Evolutionary conservation across 92 coral and sea anemone species (phyloP), one percentile per base, ranked within the genome.

Genomic region (Virgularia gustaviana): DNA sequence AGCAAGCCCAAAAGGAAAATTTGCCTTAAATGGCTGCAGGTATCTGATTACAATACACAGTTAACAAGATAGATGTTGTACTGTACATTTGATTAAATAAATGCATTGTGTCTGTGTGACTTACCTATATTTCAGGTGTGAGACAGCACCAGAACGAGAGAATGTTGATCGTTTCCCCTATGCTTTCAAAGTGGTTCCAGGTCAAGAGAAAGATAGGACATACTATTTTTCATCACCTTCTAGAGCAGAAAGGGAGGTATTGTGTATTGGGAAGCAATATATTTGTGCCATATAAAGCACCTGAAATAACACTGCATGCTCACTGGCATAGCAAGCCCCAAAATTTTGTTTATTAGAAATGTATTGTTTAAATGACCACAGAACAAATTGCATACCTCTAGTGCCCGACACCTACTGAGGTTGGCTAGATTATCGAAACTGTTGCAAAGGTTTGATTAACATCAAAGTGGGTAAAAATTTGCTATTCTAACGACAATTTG

Each of bases 1-100:
- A 25, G 51, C 73, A 57, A 49, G 55, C 27, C 90, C 98, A 39
- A 78, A 83, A 39, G 98, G 98, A 27, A 86, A 92, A 47, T 92
- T 92, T 79, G 85, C 96, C 11, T 85, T 92, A 16, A 80, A 92
- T 85, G 98, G 98, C 42, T 92, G 87, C 87, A 92, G 98, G 98
- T 92, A 71, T 32, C 57, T 42, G n/a, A n/a, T n/a, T n/a, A n/a
- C n/a, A n/a, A 22, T 58, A 29, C 33, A 19, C 19, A 25, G 39
- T 16, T 34, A 27, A 5, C 25, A 9, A 51, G 33, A 27, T 32
- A 3, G 32, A 20, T 63, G 70, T 63, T 30, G 24, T 63, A 24
- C 19, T 45, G 15, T 3, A 18, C 20, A 24, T 24, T 45, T 18
- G 15, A 15, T 18, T 2, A 15, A 45, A 18, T 45, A 15, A 2